These are phyloP conservation scores for Drosophila meridiana DNA, from an alignment of 2,888 invertebrate genomes.

Conservation along the genomic window DNA sequence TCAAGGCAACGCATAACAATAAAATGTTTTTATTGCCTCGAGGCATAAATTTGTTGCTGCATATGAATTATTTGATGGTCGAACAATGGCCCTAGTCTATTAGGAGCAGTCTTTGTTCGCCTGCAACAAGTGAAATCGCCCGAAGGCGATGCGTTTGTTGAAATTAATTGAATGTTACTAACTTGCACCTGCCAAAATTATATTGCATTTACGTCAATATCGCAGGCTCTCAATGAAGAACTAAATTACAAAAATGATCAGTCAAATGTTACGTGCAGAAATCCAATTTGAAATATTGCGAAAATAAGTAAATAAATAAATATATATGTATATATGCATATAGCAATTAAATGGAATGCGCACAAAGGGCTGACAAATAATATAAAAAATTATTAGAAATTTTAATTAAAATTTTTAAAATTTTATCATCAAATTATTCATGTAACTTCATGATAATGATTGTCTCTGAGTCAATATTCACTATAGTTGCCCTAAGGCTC, in stretches of 20 bases:
- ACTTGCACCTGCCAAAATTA: background rate
- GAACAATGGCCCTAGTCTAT: background rate
- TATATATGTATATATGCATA: background rate
- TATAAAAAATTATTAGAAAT: background rate
- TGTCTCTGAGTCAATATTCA: too few relatives aligned
- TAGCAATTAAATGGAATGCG: background rate
- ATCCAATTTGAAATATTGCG: background rate
- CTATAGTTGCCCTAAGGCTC: too few relatives aligned
- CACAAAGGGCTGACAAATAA: background rate
- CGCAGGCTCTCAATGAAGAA: background rate
- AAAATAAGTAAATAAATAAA: background rate
- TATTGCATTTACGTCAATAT: background rate
- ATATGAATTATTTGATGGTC: background rate
- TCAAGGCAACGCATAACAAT: background rate
- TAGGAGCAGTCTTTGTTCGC: background rate
- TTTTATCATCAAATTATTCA: too few relatives aligned
- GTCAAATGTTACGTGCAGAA: background rate
- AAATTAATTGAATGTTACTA: background rate
- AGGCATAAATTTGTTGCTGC: background rate
- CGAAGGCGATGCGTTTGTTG: background rate
- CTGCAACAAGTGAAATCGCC: background rate
- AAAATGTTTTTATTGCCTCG: background rate
- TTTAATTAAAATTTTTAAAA: too few relatives aligned
- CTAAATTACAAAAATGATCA: background rate
- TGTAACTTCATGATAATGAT: too few relatives aligned